Conservation (phyloP, 2,888 invertebrate species). For the Vesta saturnalis region DNA sequence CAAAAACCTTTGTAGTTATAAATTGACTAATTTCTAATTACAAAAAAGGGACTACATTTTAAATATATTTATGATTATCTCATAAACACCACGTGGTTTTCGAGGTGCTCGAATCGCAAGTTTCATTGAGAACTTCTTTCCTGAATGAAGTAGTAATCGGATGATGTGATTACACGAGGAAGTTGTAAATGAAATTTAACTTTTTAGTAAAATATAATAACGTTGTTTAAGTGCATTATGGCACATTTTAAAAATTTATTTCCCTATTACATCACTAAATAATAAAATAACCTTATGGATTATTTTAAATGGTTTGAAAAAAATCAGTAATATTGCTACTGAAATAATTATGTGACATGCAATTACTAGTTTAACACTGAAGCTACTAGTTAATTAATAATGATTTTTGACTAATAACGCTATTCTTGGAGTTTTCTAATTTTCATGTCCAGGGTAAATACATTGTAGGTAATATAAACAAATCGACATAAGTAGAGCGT, state of each 20-base stretch:
- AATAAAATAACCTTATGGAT: no score
- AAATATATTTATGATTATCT: neutral
- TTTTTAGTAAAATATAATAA: neutral
- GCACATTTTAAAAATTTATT: neutral
- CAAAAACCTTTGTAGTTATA: neutral
- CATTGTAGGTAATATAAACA: neutral
- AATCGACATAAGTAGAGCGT: neutral
- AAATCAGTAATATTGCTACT: no score
- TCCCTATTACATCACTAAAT: no score
- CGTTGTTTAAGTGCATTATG: no score
- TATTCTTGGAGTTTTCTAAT: no score
- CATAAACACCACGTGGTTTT: neutral
- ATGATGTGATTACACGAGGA: slow-evolving; percentile 11
- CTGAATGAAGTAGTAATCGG: slow-evolving; percentile 11
- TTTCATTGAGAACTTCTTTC: slow-evolving; percentile 11
- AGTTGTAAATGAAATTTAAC: slow-evolving; percentile 10
- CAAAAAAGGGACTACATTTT: neutral
- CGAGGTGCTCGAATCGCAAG: neutral
- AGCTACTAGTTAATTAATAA: no score
- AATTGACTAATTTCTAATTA: neutral
- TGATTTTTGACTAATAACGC: no score
- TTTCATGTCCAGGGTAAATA: no score
- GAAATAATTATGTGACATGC: no score
- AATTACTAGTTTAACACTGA: no score
- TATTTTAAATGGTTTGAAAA: no score